Evolutionary conservation across 1,140 invertebrate genomes (phyloP).

Genomic region (Chymomyza costata): DNA sequence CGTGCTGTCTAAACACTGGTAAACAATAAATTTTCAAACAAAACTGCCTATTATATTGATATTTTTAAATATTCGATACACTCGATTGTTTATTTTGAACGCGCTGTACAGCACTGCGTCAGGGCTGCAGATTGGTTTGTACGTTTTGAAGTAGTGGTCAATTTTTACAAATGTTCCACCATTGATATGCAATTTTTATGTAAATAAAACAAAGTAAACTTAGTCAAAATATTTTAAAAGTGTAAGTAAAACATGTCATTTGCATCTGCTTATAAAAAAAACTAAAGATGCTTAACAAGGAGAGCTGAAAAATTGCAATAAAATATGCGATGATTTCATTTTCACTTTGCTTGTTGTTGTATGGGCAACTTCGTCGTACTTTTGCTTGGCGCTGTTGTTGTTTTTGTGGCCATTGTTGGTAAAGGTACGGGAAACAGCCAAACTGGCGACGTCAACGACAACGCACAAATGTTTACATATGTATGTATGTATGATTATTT

Average conservation of each 20-base stretch:
- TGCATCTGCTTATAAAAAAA: not conserved
- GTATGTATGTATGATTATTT: too few relatives aligned
- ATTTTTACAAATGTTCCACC: conserved; percentile 55
- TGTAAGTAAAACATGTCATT: conserved; percentile 42
- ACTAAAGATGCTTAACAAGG: not conserved
- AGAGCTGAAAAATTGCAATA: conserved; percentile 15
- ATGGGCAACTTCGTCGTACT: conserved; percentile 70
- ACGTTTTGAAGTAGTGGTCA: conserved; percentile 63
- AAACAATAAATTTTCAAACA: too few relatives aligned
- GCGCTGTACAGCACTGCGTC: conserved; percentile 37
- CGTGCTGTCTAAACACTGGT: too few relatives aligned
- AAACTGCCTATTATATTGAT: too few relatives aligned
- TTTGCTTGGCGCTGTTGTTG: conserved; percentile 46
- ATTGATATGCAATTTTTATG: conserved; percentile 65
- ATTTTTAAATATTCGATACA: too few relatives aligned
- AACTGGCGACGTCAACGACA: conserved; percentile 31
- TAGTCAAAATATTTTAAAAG: conserved; percentile 57
- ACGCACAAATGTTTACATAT: conserved; percentile 34
- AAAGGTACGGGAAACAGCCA: conserved; percentile 33
- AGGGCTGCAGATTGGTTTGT: conserved; percentile 52
- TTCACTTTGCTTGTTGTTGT: conserved; percentile 57
- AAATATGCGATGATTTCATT: conserved; percentile 67
- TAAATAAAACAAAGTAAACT: conserved; percentile 58
- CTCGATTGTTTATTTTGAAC: too few relatives aligned
- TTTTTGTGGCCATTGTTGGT: conserved; percentile 33